phyloP scores from a whole-genome alignment of 2,113 vertebrate species.

The Anhinga rufa region DNA sequence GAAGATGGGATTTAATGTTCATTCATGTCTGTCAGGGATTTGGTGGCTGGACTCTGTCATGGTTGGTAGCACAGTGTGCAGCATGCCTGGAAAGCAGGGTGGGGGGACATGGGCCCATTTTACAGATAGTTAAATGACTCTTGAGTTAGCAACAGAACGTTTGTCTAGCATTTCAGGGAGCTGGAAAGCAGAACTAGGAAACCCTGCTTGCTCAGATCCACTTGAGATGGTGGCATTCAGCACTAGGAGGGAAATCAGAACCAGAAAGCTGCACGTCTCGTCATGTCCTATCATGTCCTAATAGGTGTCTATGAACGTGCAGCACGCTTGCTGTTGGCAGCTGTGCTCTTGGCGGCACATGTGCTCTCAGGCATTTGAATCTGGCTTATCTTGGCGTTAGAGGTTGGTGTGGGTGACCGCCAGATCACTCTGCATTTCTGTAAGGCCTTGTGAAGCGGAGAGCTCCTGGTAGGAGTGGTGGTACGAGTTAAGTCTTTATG shows the following conservation, averaged over 20 bases:
- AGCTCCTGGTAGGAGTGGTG: not conserved
- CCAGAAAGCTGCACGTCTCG: not conserved
- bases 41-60: not conserved
- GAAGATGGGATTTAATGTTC: not conserved
- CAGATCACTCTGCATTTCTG: not conserved
- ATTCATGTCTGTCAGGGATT: not conserved
- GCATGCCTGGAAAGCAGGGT: not conserved
- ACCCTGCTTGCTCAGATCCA: not conserved
- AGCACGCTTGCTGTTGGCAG: not conserved
- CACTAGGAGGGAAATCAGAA: not conserved
- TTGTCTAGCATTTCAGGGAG: not conserved
- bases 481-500: fast-evolving
- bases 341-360: not conserved
- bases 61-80: not conserved
- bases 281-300: not conserved
- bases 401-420: not conserved
- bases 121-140: not conserved
- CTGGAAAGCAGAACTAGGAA: not conserved
- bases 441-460: not conserved
- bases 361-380: not conserved
- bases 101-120: fast-evolving
- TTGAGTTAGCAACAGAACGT: not conserved
- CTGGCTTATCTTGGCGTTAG: not conserved
- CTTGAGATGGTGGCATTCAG: not conserved
- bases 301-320: not conserved